Evolutionary conservation across 2,888 invertebrate genomes (phyloP), one percentile per base, ranked within the genome.

Genomic region (Orthosia gothica): DNA sequence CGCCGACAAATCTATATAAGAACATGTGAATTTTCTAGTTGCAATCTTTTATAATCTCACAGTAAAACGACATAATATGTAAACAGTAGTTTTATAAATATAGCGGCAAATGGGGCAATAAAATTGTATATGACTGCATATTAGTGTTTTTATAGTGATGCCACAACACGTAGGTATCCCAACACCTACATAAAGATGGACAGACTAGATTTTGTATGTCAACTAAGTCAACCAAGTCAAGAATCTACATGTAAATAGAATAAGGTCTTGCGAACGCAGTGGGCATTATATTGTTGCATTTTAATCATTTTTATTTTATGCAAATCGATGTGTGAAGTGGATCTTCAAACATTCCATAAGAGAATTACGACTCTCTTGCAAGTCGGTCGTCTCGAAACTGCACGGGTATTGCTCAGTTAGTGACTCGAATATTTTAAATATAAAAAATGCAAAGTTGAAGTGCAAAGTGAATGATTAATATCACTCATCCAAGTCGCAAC

Each of bases 261-360:
- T 91, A 91, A 90, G 88, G 87, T 91, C 85, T 84, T 87, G 83
- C 85, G 90, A 93, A 91, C 90, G 91, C 90, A 81, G 89, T 89
- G 85, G 86, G 87, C 89, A 90, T 86, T 85, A 90, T 91, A 91
- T 90, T 90, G 90, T 92, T 91, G 93, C 90, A 89, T 93, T 93
- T 93, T 90, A 93, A 90, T 91, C 87, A 92, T 92, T 93, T 93
- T 93, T 91, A 90, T 93, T 93, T 92, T 92, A 93, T 93, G 92
- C 92, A 93, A 93, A 93, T 92, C 90, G 89, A 89, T 89, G 89
- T 91, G 90, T 91, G 90, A 91, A 92, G 91, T 90, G 90, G 89
- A 90, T 89, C 89, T 90, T 88, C 87, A 87, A 89, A 90, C 91
- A 92, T 90, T 94, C 91, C 90, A 90, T 91, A 92, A 89, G 93